A percentile compares a stretch with the other conserved stretches of the same genome.
These are phyloP conservation scores for Lysandra coridon DNA, from an alignment of 2,888 invertebrate species.

Conservation along the genomic window DNA sequence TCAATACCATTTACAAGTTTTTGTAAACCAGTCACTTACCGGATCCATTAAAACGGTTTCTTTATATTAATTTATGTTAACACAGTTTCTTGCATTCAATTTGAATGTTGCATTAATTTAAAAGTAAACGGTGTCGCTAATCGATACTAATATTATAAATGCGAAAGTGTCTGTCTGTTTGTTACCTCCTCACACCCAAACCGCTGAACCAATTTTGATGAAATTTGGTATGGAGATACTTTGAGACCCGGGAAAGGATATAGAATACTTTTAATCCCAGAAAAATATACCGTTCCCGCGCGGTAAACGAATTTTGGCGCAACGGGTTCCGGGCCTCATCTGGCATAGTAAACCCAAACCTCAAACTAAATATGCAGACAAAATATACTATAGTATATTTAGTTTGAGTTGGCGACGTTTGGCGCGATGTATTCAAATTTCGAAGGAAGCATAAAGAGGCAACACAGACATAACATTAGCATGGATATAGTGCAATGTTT, in stretches of 20 bases:
- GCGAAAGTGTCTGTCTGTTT: no score
- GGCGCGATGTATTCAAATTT: neutral
- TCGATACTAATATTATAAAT: neutral
- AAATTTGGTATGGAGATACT: no score
- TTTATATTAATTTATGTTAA: neutral
- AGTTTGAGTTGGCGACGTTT: neutral
- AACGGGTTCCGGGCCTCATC: no score
- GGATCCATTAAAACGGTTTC: conserved; percentile 6
- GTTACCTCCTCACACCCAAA: no score
- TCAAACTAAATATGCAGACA: no score
- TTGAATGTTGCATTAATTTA: conserved; percentile 7
- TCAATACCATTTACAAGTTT: conserved; percentile 6
- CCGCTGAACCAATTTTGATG: no score
- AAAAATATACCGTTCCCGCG: no score
- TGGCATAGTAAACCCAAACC: no score
- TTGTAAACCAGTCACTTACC: neutral
- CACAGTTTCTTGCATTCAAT: conserved; percentile 3
- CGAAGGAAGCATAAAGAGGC: neutral
- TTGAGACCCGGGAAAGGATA: no score
- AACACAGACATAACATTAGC: neutral
- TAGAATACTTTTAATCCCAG: no score
- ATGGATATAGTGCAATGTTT: neutral
- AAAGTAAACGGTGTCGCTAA: neutral
- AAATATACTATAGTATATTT: no score
- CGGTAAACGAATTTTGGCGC: no score